Evolutionary conservation across 2,888 invertebrate genomes (phyloP).

Genomic region (Phlogophora meticulosa): DNA sequence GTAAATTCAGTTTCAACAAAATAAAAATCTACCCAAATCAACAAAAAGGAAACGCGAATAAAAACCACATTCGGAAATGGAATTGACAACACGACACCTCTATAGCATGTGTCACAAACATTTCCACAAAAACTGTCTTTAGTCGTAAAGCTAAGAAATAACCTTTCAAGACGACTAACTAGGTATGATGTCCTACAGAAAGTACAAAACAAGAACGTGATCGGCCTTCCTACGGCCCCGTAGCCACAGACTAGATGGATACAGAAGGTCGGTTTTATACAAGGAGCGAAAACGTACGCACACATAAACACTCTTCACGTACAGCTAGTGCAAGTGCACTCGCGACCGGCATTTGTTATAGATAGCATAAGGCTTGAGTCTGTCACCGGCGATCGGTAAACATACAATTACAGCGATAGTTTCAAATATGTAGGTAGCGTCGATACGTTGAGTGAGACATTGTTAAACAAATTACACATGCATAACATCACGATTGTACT

Average conservation of each 20-base stretch:
- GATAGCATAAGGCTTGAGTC: no score
- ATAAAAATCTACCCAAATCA: constrained; percentile 18
- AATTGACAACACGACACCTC: constrained; percentile 50
- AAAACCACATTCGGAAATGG: constrained; percentile 39
- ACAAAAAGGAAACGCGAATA: constrained; percentile 26
- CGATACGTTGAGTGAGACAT: no score
- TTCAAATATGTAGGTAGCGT: no score
- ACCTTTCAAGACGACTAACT: constrained; percentile 63
- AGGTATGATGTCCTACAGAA: constrained; percentile 63
- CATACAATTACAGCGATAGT: no score
- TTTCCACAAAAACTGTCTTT: constrained; percentile 39
- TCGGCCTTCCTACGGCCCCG: constrained; percentile 49
- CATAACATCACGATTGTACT: no score
- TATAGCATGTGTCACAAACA: constrained; percentile 44
- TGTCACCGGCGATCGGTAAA: no score
- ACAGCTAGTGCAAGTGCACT: no score
- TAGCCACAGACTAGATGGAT: neutral
- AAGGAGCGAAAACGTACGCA: neutral
- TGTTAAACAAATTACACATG: no score
- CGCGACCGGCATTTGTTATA: no score
- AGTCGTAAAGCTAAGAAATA: constrained; percentile 52
- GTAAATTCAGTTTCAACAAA: constrained; percentile 6
- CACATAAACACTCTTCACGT: neutral
- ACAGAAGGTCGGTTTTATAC: constrained; percentile 13
- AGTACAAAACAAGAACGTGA: constrained; percentile 65